A percentile compares a stretch with the other conserved stretches of the same genome.
These are phyloP conservation scores for Luidia sarsii DNA, from an alignment of 53 echinoderm and acorn worm genomes.

Conservation along the genomic window DNA sequence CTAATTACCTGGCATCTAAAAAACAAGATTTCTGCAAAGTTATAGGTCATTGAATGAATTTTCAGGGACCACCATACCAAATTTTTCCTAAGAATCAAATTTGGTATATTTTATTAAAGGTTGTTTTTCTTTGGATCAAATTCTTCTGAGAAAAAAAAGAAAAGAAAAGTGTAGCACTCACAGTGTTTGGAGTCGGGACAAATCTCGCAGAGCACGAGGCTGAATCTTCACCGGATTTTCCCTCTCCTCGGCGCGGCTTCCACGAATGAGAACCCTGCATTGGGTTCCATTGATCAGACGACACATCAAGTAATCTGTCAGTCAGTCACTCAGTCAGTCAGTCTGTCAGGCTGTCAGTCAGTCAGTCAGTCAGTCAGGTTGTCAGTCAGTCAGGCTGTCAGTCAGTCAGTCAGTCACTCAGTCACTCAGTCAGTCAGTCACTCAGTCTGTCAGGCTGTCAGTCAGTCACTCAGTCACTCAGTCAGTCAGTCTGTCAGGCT, in stretches of 20 bases:
- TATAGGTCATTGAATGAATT: background rate
- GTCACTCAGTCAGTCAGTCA: background rate
- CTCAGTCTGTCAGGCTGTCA: too few relatives aligned
- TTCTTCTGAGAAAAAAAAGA: too few relatives aligned
- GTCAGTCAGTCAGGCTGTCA: too few relatives aligned
- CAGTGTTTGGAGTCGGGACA: background rate
- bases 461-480: too few relatives aligned
- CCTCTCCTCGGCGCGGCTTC: background rate
- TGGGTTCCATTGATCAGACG: background rate
- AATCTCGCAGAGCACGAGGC: background rate
- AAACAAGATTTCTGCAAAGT: background rate
- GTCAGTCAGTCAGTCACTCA: background rate
- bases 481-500: too few relatives aligned
- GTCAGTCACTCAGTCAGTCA: background rate
- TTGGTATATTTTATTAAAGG: too few relatives aligned
- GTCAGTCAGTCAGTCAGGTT: too few relatives aligned
- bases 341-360: too few relatives aligned
- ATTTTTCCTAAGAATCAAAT: background rate
- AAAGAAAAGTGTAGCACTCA: background rate
- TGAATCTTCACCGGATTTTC: background rate
- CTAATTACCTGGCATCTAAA: too few relatives aligned
- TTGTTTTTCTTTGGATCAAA: too few relatives aligned
- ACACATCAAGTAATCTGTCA: background rate
- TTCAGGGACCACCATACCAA: background rate
- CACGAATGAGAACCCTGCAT: slow-evolving; percentile 21